A percentile compares a stretch with the other conserved stretches of the same genome.
Conservation (phyloP, 2,113 vertebrate species). For the Vidua chalybeata region DNA sequence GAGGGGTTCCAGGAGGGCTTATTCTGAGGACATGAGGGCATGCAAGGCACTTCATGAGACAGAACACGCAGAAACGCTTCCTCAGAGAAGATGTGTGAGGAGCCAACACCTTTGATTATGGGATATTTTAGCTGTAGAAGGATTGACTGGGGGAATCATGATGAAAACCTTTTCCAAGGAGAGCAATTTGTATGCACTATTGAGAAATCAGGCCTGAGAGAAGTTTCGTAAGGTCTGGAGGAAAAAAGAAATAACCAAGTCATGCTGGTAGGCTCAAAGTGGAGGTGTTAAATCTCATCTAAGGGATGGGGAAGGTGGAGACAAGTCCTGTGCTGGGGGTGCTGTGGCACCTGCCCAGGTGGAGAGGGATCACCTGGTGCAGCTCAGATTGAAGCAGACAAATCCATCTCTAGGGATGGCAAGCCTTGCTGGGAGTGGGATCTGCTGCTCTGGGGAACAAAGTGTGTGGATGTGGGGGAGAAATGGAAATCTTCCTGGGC, state of each 20-base stretch:
- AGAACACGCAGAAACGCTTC: background rate
- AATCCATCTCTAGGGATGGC: background rate
- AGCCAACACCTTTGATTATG: conserved; percentile 12
- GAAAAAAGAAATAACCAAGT: background rate
- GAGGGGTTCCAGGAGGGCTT: background rate
- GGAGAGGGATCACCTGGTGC: background rate
- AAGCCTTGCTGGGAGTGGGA: background rate
- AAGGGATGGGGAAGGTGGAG: background rate
- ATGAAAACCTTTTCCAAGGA: conserved; percentile 15
- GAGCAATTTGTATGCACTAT: conserved; percentile 14
- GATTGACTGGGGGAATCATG: background rate
- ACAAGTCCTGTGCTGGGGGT: background rate
- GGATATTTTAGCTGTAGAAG: background rate
- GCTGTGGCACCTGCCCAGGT: background rate
- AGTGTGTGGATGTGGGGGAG: background rate
- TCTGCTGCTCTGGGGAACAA: background rate
- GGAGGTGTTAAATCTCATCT: background rate
- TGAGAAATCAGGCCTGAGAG: conserved; percentile 31
- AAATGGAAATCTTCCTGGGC: background rate
- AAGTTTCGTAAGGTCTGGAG: background rate
- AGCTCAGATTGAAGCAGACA: background rate
- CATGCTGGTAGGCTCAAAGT: background rate
- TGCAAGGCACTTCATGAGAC: background rate
- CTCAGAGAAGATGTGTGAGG: background rate
- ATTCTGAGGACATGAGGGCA: background rate